Base-by-base conservation (phyloP, 2,113 vertebrate species). In the Pheucticus melanocephalus region DNA sequence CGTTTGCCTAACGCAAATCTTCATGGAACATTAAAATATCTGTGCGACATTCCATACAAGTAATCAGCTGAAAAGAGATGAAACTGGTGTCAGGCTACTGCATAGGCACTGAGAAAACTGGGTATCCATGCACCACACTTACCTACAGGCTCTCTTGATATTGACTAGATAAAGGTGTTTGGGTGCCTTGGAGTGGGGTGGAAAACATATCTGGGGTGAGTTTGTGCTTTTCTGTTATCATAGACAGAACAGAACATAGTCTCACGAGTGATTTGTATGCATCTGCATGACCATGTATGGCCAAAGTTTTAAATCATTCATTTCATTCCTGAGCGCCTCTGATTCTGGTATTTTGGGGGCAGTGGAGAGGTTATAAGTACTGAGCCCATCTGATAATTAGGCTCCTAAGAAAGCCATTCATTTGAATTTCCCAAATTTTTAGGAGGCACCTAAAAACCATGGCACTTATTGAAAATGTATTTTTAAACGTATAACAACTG, bases 361-460 rank as follows among this genome's bases (percentile, higher is more conserved):
- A 93, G 54, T 75, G 54, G 35, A 92, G 56, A 92, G 88, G 69
- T 75, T 95, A 25, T 15, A 88, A 92, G 28, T 27, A 37, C 53
- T 86, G 37, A 48, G 77, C 28, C 56, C 51, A 84, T 88, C 83
- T 95, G 80, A 95, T 86, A 96, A 88, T 82, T 78, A 86, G 33
- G n/a, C 40, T 82, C 35, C 80, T 71, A 83, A 87, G 89, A 92
- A 91, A 85, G 28, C 7, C 1, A 10, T 71, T 91, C 3, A 44
- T 85, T 89, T 79, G 0, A 84, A 87, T 76, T 87, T 94, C 78
- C 27, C 42, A 80, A 39, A 10, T 39, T 39, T 39, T 39, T 39
- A 39, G 5, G 24, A 88, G 78, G 17, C 61, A 92, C 19, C 57
- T 82, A 75, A 91, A 92, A 96, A 68, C 53, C 56, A 88, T 0